Percentiles rank a stretch among this genome's conserved stretches.
These are phyloP conservation scores for Xestia xanthographa DNA, from an alignment of 2,888 invertebrate genomes.

Conservation along the genomic window DNA sequence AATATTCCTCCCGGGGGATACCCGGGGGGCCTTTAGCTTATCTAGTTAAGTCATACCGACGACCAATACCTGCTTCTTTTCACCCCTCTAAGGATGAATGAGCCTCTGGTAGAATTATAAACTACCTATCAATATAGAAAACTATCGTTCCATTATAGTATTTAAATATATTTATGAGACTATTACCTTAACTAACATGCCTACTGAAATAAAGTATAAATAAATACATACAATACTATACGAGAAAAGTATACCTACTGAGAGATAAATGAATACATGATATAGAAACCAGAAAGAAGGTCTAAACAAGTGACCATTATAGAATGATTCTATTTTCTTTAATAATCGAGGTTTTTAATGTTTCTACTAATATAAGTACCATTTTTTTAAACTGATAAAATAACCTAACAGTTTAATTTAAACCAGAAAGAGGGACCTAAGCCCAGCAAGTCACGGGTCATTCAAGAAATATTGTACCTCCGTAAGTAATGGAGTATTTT, in stretches of 20 bases:
- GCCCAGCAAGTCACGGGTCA: too few relatives aligned
- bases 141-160: not conserved
- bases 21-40: slow-evolving; percentile 1
- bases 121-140: slow-evolving; percentile 36
- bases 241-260: not conserved
- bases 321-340: not conserved
- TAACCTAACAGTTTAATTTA: too few relatives aligned
- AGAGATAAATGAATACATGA: not conserved
- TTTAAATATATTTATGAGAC: not conserved
- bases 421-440: too few relatives aligned
- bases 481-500: not conserved
- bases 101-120: slow-evolving; percentile 14
- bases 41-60: slow-evolving; percentile 12
- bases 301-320: not conserved
- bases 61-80: slow-evolving; percentile 8
- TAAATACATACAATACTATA: not conserved
- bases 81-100: slow-evolving; percentile 15
- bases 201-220: not conserved
- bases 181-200: not conserved
- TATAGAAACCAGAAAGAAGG: not conserved
- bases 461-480: not conserved
- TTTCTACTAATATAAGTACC: too few relatives aligned
- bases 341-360: not conserved
- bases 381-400: too few relatives aligned
- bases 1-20: not conserved